These are phyloP conservation scores for Chironomus striatipennis DNA, from an alignment of 1,140 invertebrate species.

Conservation along the genomic window DNA sequence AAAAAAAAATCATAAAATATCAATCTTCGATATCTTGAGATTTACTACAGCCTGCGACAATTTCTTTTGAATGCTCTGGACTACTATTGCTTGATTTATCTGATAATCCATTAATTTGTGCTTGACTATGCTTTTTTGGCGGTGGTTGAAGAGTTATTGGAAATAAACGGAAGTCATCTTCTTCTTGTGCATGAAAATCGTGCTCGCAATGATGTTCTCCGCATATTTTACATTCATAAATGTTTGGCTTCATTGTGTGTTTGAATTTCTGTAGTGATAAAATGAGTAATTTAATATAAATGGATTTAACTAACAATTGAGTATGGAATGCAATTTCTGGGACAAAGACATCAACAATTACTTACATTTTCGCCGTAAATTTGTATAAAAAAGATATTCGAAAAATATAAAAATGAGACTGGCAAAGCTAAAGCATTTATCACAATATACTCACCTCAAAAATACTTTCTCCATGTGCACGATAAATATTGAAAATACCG, in stretches of 20 bases:
- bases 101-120: neutral
- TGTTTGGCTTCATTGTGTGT: slow-evolving; percentile 46
- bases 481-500: slow-evolving; percentile 61
- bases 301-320: no score
- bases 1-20: neutral
- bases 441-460: slow-evolving; percentile 54
- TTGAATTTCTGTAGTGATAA: slow-evolving; percentile 44
- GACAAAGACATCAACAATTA: no score
- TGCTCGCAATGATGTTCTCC: slow-evolving; percentile 44
- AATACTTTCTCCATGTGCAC: slow-evolving; percentile 59
- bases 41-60: neutral
- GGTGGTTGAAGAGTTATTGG: neutral
- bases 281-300: no score
- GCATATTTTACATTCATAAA: slow-evolving; percentile 50
- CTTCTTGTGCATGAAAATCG: slow-evolving; percentile 31
- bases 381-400: no score
- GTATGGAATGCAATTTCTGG: no score
- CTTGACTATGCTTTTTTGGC: neutral
- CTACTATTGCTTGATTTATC: neutral
- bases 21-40: neutral
- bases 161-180: neutral
- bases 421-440: no score
- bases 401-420: no score
- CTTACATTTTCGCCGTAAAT: no score
- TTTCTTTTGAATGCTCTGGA: neutral